Evolutionary conservation across 1,140 invertebrate species (phyloP).

Genomic region (Ectropis grisescens): DNA sequence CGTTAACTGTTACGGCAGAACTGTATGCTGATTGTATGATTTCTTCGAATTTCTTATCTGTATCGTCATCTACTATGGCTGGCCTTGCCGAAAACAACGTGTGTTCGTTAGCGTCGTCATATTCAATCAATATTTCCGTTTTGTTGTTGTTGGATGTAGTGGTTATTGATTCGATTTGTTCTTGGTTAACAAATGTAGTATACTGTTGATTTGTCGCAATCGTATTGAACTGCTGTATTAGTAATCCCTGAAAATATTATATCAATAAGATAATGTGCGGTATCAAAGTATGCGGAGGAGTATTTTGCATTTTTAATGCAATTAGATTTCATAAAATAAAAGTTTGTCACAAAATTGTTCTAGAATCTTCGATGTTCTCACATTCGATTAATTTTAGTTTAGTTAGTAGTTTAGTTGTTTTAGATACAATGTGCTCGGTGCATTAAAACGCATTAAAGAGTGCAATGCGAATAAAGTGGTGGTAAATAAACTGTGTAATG

Average conservation of each 20-base stretch:
- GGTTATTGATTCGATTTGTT: conserved; percentile 39
- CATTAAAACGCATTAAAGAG: conserved; percentile 4
- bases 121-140: conserved; percentile 49
- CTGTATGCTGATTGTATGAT: conserved; percentile 40
- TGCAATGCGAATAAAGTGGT: conserved; percentile 1
- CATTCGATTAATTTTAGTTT: no score
- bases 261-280: conserved; percentile 9
- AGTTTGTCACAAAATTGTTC: no score
- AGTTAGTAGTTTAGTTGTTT: no score
- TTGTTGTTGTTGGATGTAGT: conserved; percentile 34
- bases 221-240: conserved; percentile 58
- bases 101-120: conserved; percentile 43
- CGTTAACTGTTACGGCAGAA: conserved; percentile 11
- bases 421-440: no score
- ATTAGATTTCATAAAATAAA: no score
- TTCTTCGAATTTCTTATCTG: conserved; percentile 52
- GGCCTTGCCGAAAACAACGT: conserved; percentile 44
- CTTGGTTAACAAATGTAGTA: conserved; percentile 37
- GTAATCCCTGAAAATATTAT: conserved; percentile 52
- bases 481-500: background rate
- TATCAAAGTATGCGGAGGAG: no score
- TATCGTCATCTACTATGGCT: conserved; percentile 39
- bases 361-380: no score
- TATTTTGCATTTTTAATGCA: no score
- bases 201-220: conserved; percentile 59